Percentiles rank a stretch among this genome's conserved stretches.
Conservation (phyloP, 2,888 invertebrate species). For the Priocnemis perturbator region DNA sequence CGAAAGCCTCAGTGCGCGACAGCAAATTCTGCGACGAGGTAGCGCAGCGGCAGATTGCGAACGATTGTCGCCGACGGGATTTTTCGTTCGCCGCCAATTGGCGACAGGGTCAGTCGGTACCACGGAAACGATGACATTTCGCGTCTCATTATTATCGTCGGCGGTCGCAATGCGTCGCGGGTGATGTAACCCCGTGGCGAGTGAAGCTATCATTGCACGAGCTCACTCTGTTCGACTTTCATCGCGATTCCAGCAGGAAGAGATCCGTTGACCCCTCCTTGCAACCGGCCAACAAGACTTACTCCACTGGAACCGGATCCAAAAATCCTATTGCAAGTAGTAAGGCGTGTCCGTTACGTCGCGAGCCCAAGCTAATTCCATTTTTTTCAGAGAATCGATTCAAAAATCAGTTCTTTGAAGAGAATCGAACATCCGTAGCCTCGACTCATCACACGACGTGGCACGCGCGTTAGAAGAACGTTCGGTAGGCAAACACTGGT, state of each 20-base stretch:
- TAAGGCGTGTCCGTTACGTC: not conserved
- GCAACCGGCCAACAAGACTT: not conserved
- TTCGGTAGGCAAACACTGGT: too few species aligned
- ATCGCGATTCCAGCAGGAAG: constrained; percentile 21
- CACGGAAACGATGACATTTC: constrained; percentile 40
- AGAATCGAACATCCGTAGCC: too few species aligned
- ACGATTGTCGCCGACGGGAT: constrained; percentile 11
- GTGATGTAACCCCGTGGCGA: constrained; percentile 5
- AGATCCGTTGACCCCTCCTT: constrained; percentile 17
- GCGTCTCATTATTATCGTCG: constrained; percentile 26
- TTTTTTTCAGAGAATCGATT: too few species aligned
- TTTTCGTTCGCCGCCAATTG: constrained; percentile 37
- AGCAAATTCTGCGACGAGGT: not conserved
- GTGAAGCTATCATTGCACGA: not conserved
- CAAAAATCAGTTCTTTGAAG: too few species aligned
- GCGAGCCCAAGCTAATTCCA: too few species aligned
- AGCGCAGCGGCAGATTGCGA: constrained; percentile 12
- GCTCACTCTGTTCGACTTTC: constrained; percentile 19
- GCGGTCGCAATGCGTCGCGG: constrained; percentile 1
- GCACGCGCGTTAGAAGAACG: too few species aligned
- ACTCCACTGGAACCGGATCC: constrained; percentile 11
- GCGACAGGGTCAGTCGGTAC: constrained; percentile 33
- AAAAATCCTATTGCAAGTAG: constrained; percentile 22
- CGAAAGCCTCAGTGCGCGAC: too few species aligned
- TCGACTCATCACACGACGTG: too few species aligned